phyloP scores from a whole-genome alignment of 1,140 invertebrate genomes.

The Riptortus pedestris region DNA sequence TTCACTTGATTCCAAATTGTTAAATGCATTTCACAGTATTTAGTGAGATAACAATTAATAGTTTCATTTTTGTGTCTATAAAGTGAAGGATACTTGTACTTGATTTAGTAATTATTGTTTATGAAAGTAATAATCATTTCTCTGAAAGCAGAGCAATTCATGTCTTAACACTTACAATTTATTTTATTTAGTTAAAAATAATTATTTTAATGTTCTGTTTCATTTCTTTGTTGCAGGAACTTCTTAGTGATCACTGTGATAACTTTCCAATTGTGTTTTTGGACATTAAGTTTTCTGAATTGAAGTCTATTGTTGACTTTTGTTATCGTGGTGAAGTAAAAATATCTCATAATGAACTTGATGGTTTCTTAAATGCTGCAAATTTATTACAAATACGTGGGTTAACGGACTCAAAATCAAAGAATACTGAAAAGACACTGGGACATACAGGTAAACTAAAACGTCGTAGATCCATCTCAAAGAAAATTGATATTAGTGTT shows the following conservation, averaged over 20 bases:
- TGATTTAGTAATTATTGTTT: no score
- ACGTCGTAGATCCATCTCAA: neutral
- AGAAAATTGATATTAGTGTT: constrained; percentile 3
- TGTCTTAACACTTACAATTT: no score
- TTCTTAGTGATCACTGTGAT: constrained; percentile 75
- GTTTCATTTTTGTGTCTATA: no score
- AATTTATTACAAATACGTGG: constrained; percentile 87
- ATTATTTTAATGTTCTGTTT: no score
- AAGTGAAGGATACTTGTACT: no score
- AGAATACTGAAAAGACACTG: neutral
- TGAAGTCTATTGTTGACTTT: constrained; percentile 85
- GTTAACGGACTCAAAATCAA: constrained; percentile 57
- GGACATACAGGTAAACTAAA: neutral
- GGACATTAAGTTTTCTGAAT: constrained; percentile 80
- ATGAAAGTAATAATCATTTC: no score
- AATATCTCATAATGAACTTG: constrained; percentile 81
- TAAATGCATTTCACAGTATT: no score
- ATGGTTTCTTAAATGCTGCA: constrained; percentile 76
- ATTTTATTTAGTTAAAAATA: no score
- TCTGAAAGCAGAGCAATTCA: no score
- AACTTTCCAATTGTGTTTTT: constrained; percentile 85
- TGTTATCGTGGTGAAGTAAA: constrained; percentile 92
- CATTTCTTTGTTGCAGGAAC: constrained; percentile 51
- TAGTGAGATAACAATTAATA: no score
- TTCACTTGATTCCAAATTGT: no score